Base-by-base conservation (phyloP, 2,888 invertebrate species). In the Amorpha juglandis region DNA sequence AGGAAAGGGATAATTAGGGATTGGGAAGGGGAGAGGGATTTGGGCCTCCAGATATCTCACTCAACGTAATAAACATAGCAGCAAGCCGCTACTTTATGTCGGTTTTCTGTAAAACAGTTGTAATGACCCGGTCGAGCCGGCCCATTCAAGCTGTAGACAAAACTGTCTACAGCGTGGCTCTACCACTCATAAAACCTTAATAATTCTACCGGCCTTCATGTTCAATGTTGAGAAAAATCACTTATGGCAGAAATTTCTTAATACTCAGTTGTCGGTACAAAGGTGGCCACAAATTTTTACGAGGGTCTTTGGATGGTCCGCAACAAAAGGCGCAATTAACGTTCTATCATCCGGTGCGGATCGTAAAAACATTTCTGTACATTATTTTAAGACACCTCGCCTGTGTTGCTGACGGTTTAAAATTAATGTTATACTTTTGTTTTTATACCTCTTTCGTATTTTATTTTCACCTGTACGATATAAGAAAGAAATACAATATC, bases 311-410 rank as follows among this genome's bases (percentile, higher is more conserved):
- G 45, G 63, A 66, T 65, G 69, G 69, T 63, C 71, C 69, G 68
- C 72, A 65, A 78, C 76, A 77, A 77, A 77, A 75, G 75, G 71
- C 73, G 75, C 77, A 78, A 78, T 78, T 77, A 78, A 76, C 74
- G 72, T 73, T 78, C 76, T 78, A 78, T 75, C 74, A 68, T 74
- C 74, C 70, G 72, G 76, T 69, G 63, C 67, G 63, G 69, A 68
- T 72, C 74, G 71, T 78, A 77, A 77, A 77, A 67, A 65, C 67
- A 64, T 68, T 69, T 63, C 70, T 62, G 33, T 71, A 71, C 72
- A 70, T 69, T 74, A 50, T 62, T 62, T 65, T 65, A 47, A 42
- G 38, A 47, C 38, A 35, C 19, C 50, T 7, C 9, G 48, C 53
- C 42, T 33, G 12, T 42, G 42, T 63, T 33, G 21, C n/a, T n/a